Conservation (phyloP, 2,888 invertebrate species). For the Drosophila barbarae region DNA sequence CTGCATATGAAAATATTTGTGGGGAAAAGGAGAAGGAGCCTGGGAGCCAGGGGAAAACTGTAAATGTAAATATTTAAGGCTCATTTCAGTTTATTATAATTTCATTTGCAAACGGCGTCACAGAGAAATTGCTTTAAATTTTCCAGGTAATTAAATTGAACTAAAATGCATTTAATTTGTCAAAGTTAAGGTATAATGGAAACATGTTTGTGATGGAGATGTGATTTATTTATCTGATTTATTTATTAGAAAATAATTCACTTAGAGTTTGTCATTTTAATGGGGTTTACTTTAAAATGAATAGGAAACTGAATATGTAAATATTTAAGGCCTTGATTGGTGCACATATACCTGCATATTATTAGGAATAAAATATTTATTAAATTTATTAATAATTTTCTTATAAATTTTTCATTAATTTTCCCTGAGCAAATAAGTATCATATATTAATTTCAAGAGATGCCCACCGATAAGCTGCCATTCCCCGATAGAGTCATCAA, state of each 20-base stretch:
- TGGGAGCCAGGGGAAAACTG: constrained; percentile 26
- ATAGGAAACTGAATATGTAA: too few species aligned
- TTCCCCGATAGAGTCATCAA: constrained; percentile 40
- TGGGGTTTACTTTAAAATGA: too few species aligned
- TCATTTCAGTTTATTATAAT: constrained; percentile 44
- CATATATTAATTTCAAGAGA: constrained; percentile 23
- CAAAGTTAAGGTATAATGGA: background rate
- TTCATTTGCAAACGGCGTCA: constrained; percentile 1
- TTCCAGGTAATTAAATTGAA: background rate
- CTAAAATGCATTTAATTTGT: background rate
- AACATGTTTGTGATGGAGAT: background rate
- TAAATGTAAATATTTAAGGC: constrained; percentile 62
- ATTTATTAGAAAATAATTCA: background rate
- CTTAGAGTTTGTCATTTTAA: background rate
- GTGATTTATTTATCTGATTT: constrained; percentile 3
- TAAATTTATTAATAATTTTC: background rate
- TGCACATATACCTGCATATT: too few species aligned
- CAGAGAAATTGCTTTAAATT: background rate
- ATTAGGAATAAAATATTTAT: background rate
- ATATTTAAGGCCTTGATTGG: background rate
- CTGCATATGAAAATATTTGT: constrained; percentile 67
- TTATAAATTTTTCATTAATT: background rate
- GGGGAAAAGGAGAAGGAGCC: constrained; percentile 36
- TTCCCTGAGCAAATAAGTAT: background rate
- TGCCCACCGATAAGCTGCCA: constrained; percentile 12